phyloP scores from a whole-genome alignment of 1,140 invertebrate species.

The Zaprionus nigranus region DNA sequence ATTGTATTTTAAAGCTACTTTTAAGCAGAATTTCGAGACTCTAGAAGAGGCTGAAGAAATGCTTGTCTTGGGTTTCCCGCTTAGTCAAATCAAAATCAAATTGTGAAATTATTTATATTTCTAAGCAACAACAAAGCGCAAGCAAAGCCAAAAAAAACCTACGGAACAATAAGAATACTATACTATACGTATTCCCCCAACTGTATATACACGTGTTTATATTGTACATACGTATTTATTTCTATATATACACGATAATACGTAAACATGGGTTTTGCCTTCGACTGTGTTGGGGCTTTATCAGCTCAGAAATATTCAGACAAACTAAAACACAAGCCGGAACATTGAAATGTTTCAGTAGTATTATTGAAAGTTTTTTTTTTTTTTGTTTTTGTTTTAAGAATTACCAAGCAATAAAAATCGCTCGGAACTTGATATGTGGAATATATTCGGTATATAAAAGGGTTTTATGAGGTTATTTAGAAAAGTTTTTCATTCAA shows the following conservation, averaged over 20 bases:
- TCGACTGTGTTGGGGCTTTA: neutral
- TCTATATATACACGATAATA: neutral
- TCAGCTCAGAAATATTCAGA: neutral
- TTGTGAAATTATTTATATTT: conserved; percentile 82
- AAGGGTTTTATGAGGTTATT: too few relatives aligned
- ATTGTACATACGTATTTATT: neutral
- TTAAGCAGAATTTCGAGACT: neutral
- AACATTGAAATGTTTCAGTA: neutral
- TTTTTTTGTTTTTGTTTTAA: too few relatives aligned
- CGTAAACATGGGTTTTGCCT: conserved; percentile 1
- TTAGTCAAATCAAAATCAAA: conserved; percentile 42
- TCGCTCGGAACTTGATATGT: too few relatives aligned
- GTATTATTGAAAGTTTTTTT: neutral
- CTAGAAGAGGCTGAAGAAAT: neutral
- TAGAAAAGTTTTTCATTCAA: too few relatives aligned
- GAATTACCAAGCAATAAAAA: too few relatives aligned
- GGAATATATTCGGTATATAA: too few relatives aligned
- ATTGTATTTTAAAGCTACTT: neutral
- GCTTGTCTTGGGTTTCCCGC: neutral
- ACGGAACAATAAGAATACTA: neutral
- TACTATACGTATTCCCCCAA: neutral
- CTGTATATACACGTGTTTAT: neutral
- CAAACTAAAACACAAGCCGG: neutral
- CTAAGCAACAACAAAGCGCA: conserved; percentile 48
- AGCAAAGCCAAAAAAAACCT: conserved; percentile 3